Evolutionary conservation across 2,797 vertebrate genomes (phyloP).

Genomic region (Clamator glandarius): DNA sequence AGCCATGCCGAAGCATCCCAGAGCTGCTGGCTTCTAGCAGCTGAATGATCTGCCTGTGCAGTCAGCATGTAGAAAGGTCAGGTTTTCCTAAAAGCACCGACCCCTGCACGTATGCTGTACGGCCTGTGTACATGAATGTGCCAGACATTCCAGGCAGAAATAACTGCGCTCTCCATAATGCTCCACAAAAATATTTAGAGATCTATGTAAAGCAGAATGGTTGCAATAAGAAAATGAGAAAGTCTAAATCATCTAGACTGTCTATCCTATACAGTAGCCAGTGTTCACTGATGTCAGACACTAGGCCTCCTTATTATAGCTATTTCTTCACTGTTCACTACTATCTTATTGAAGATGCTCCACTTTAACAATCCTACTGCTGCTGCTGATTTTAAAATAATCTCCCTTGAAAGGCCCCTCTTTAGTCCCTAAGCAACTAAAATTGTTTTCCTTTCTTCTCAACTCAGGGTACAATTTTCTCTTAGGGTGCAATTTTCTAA

Average conservation of each 20-base stretch:
- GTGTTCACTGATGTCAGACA: neutral
- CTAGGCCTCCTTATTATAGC: no score
- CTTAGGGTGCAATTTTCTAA: neutral
- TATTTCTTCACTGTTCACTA: neutral
- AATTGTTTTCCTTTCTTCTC: neutral
- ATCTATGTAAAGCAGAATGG: neutral
- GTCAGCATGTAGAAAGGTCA: accelerated
- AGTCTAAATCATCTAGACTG: neutral
- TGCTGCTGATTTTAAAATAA: neutral
- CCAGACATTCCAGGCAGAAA: neutral
- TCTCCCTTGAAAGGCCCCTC: neutral
- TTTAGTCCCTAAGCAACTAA: neutral
- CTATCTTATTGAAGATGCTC: neutral
- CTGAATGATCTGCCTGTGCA: neutral
- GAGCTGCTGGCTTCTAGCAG: neutral
- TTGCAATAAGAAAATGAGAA: neutral
- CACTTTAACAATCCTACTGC: neutral
- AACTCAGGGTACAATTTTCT: neutral
- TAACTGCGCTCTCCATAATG: neutral
- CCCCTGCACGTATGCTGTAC: neutral
- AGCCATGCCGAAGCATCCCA: neutral
- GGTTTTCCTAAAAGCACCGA: neutral
- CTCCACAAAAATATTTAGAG: neutral
- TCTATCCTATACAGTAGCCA: neutral
- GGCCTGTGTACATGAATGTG: accelerated